Base-by-base conservation (phyloP, 2,888 invertebrate species). In the Pseudeuparius sepicola region DNA sequence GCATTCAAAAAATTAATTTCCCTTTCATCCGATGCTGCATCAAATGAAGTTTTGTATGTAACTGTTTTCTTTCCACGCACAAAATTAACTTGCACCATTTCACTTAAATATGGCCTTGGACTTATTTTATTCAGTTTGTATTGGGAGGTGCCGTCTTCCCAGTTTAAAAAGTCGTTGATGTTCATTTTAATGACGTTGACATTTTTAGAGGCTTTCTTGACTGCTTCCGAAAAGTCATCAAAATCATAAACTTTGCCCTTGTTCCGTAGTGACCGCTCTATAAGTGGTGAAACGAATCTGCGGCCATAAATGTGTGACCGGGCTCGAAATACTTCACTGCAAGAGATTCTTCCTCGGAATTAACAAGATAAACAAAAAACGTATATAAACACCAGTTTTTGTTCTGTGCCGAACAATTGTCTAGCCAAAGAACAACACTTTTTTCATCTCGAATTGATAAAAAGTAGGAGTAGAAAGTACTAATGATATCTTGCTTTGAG, bases 401-500 rank as follows among this genome's bases (percentile, higher is more conserved):
- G n/a, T n/a, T n/a, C n/a, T n/a, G n/a, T n/a, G n/a, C n/a, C n/a
- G n/a, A n/a, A n/a, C n/a, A n/a, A n/a, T 34, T 34, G 12, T 34
- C 31, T 12, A 32, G 16, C 36, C 36, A 36, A 10, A 36, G 17
- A 18, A 20, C 34, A 15, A 35, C 14, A 15, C 15, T 25, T 28
- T 37, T 29, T 4, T 11, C 20, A 16, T 36, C 31, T 32, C 36
- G 24, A 15, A 18, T 24, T 17, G 31, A 13, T 14, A 31, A n/a
- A 31, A 36, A 36, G 26, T 25, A 36, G 7, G 25, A 16, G 26
- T 32, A 32, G 11, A 17, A 32, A 12, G 31, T 25, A 36, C 36
- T 36, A 14, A 32, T 31, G 7, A 36, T 36, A 30, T 53, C 53
- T 26, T 52, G 47, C 36, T 53, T 41, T 9, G n/a, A 15, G 9